These are phyloP conservation scores for Gastracanthus pulcherrimus DNA, from an alignment of 2,888 invertebrate species.

Conservation along the genomic window DNA sequence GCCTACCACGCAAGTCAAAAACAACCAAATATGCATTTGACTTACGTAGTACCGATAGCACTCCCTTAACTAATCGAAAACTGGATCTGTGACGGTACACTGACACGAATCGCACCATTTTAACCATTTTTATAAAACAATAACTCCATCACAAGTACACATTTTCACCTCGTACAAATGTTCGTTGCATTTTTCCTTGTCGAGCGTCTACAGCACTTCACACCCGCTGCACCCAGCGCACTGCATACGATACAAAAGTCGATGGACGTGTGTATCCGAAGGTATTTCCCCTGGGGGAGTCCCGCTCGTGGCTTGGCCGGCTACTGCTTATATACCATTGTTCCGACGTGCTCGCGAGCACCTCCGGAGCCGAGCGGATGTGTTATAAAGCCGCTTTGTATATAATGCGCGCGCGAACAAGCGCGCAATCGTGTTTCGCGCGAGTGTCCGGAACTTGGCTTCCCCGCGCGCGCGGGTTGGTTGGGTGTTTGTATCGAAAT, in stretches of 20 bases:
- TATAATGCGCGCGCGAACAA: conserved; percentile 45
- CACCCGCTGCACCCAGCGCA: neutral
- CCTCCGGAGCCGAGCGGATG: conserved; percentile 29
- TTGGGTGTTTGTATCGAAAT: conserved; percentile 18
- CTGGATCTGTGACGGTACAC: too few relatives aligned
- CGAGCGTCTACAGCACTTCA: neutral
- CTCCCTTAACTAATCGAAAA: too few relatives aligned
- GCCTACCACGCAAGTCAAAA: too few relatives aligned
- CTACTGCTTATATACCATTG: conserved; percentile 33
- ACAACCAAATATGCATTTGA: too few relatives aligned
- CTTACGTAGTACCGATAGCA: too few relatives aligned
- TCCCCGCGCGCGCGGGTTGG: neutral
- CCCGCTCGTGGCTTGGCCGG: too few relatives aligned
- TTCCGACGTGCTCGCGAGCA: conserved; percentile 11
- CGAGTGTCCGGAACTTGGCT: conserved; percentile 11
- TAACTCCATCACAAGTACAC: too few relatives aligned
- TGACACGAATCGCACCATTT: too few relatives aligned
- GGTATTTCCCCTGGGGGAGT: conserved; percentile 46
- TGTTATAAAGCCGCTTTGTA: conserved; percentile 37
- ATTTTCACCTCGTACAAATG: too few relatives aligned
- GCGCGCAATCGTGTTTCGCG: conserved; percentile 52
- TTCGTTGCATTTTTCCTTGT: neutral
- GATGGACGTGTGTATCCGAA: conserved; percentile 19
- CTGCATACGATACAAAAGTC: conserved; percentile 17
- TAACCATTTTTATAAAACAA: too few relatives aligned